Evolutionary conservation across 1,140 invertebrate species (phyloP), one percentile per base, ranked within the genome.

Genomic region (Venturia canescens): DNA sequence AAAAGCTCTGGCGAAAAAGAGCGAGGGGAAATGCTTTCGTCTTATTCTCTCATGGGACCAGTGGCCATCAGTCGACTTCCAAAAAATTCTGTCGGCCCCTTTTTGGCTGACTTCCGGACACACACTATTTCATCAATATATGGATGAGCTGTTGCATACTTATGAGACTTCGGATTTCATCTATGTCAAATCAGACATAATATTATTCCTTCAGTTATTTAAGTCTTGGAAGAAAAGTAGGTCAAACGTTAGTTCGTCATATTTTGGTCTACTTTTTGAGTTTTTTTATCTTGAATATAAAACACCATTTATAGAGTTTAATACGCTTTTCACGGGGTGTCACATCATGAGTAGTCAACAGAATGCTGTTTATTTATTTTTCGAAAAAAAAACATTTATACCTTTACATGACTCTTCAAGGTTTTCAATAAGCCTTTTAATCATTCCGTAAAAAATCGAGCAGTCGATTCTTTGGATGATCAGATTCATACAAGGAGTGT

Each of bases 11-110:
- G 44, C 3, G 67, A 18, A 57, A 70, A 4, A 6, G 16, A 72
- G 50, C 38, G 21, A 23, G 67, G 18, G 67, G 21, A 57, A 38
- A 72, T 72, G 38, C 9, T 50, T 72, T 26, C 34, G 34, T 72
- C 44, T 34, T 26, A 18, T 48, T 48, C 13, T 72, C 70, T 38
- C 34, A 44, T 21, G 38, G 70, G 70, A 72, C 34, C 21, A 48
- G n/a, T 18, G 67, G 67, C 38, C 67, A 69, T 69, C 67, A 13
- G 29, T 69, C 29, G 1, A n/a, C n/a, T 34, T 69, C 27, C 16
- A 31, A 69, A 69, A 38, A 69, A 34, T 69, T 29, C 7, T 18
- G 6, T 29, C 63, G 21, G 23, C 63, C 27, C 4, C 29, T 66
- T 66, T 66, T 66, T 11, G 18, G 50, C 50, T 53, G 50, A 53